Conservation (phyloP, 2,888 invertebrate genomes). For the Alsophila aescularia region DNA sequence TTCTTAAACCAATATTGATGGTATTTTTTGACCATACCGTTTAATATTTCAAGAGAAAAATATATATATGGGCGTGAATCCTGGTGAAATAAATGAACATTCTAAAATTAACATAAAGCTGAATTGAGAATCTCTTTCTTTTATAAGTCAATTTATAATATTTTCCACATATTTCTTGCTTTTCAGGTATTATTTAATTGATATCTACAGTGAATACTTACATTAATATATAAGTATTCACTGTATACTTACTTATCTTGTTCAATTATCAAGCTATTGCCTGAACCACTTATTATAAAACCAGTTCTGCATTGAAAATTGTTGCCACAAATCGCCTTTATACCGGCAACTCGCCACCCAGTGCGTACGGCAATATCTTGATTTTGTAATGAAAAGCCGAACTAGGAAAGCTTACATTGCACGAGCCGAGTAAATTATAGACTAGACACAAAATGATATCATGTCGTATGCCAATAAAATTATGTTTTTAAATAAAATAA, state of each 20-base stretch:
- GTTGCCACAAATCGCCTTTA: slow-evolving; percentile 8
- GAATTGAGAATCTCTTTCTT: too few species aligned
- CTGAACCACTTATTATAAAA: neutral
- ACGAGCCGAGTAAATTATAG: slow-evolving; percentile 45
- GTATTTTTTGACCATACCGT: too few species aligned
- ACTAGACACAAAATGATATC: slow-evolving; percentile 33
- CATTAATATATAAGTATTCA: neutral
- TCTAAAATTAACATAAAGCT: too few species aligned
- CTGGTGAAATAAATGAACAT: too few species aligned
- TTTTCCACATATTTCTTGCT: too few species aligned
- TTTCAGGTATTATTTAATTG: too few species aligned
- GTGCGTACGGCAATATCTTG: slow-evolving; percentile 14
- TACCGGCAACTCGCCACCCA: slow-evolving; percentile 18
- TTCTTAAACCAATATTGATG: too few species aligned
- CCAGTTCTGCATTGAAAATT: slow-evolving; percentile 13
- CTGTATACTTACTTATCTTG: slow-evolving; percentile 3
- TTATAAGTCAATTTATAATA: too few species aligned
- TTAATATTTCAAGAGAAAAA: too few species aligned
- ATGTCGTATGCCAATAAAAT: slow-evolving; percentile 49
- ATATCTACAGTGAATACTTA: neutral
- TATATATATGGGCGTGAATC: too few species aligned
- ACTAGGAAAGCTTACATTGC: slow-evolving; percentile 8
- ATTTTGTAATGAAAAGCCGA: slow-evolving; percentile 12
- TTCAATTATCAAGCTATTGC: slow-evolving; percentile 5
- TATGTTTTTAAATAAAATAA: slow-evolving; percentile 47